A percentile compares a stretch with the other conserved stretches of the same genome.
phyloP scores from a whole-genome alignment of 2,113 vertebrate species.

The Megaceryle torquata region DNA sequence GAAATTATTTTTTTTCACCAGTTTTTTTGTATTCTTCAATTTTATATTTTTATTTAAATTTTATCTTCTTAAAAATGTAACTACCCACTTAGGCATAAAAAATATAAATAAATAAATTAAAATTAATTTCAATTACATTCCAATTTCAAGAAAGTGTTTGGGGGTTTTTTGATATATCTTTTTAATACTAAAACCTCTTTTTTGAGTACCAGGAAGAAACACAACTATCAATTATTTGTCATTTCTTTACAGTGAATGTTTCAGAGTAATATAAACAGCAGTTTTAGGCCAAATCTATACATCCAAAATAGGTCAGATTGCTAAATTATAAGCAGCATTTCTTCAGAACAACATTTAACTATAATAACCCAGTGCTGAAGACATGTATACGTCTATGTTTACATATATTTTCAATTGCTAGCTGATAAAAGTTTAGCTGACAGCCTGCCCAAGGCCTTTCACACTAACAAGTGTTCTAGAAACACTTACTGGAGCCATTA shows the following conservation, averaged over 20 bases:
- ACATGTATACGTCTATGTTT: background rate
- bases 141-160: background rate
- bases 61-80: background rate
- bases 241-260: background rate
- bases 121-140: background rate
- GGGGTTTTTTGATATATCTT: background rate
- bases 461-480: background rate
- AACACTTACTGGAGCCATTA: background rate
- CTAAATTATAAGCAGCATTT: background rate
- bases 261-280: background rate
- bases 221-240: background rate
- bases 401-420: background rate
- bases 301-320: background rate
- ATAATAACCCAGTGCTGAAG: accelerated
- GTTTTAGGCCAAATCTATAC: background rate
- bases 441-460: background rate
- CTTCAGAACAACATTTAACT: background rate
- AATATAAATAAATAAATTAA: background rate
- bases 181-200: background rate
- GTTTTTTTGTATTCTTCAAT: background rate
- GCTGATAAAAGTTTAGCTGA: background rate
- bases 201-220: background rate
- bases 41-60: background rate
- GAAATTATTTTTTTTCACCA: background rate
- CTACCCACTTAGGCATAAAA: background rate